phyloP scores from a whole-genome alignment of 2,888 invertebrate species.

The Heteropelma amictum region DNA sequence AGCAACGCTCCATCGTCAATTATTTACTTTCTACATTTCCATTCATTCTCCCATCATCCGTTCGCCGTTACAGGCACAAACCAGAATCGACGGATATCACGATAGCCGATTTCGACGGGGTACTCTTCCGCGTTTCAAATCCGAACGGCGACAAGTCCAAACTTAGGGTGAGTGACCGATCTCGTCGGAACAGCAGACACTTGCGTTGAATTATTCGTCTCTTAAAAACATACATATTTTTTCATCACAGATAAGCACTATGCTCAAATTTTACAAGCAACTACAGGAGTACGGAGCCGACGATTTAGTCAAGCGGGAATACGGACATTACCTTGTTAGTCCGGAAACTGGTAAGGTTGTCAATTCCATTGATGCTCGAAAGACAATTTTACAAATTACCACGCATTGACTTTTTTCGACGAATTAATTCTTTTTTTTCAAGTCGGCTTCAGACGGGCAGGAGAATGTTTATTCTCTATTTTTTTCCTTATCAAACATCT shows the following conservation, averaged over 20 bases:
- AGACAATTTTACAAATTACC: too few species aligned
- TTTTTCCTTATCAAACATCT: too few species aligned
- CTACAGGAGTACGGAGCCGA: constrained; percentile 99
- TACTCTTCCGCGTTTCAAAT: constrained; percentile 98
- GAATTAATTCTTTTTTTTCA: too few species aligned
- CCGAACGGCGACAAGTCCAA: constrained; percentile 97
- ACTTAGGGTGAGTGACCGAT: constrained; percentile 89
- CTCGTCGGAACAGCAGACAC: neutral
- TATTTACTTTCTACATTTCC: too few species aligned
- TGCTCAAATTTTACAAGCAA: constrained; percentile 98
- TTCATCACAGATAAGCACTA: constrained; percentile 92
- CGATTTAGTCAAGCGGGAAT: constrained; percentile 95
- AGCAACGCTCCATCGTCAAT: too few species aligned
- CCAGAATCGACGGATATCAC: constrained; percentile 96
- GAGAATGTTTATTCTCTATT: too few species aligned
- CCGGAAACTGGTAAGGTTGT: constrained; percentile 88
- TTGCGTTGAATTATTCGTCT: neutral
- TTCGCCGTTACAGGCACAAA: constrained; percentile 89
- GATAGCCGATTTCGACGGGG: constrained; percentile 99
- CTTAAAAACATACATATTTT: neutral
- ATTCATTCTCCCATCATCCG: too few species aligned
- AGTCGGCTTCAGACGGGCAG: too few species aligned
- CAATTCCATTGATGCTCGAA: neutral
- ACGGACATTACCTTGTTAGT: constrained; percentile 89
- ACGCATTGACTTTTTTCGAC: too few species aligned